Conservation (phyloP, 2,113 vertebrate genomes). For the Hymenochirus boettgeri region DNA sequence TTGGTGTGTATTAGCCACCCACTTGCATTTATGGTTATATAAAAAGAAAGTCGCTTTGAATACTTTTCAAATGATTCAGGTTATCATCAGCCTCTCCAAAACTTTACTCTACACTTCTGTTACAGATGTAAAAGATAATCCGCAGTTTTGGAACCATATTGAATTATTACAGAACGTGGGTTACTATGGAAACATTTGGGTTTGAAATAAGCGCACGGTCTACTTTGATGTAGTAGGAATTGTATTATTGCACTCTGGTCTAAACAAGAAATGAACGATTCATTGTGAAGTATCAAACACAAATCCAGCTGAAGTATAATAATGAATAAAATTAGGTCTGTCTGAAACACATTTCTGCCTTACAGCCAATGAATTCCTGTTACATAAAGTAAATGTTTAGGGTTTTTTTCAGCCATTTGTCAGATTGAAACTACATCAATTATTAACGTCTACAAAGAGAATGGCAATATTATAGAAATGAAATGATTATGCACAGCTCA, state of each 20-base stretch:
- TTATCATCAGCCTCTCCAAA: too few relatives aligned
- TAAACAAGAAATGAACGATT: constrained; percentile 32
- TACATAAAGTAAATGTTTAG: not conserved
- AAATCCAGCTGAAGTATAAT: constrained; percentile 27
- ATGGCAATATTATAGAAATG: constrained; percentile 25
- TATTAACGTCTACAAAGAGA: constrained; percentile 25
- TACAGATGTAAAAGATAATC: not conserved
- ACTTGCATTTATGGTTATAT: too few relatives aligned
- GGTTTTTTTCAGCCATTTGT: not conserved
- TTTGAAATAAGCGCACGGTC: constrained; percentile 8
- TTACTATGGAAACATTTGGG: constrained; percentile 30
- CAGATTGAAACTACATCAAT: constrained; percentile 10
- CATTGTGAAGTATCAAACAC: constrained; percentile 9
- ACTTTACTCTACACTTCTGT: too few relatives aligned
- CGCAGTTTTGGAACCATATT: constrained; percentile 24
- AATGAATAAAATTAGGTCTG: constrained; percentile 25
- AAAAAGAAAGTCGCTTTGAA: too few relatives aligned
- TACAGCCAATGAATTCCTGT: not conserved
- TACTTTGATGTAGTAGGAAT: constrained; percentile 32
- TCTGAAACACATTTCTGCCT: constrained; percentile 25
- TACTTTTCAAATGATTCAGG: too few relatives aligned
- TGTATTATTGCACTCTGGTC: constrained; percentile 27
- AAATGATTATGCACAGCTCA: constrained; percentile 15
- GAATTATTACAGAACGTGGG: constrained; percentile 28
- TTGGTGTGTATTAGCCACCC: too few relatives aligned